phyloP scores from a whole-genome alignment of 2,113 vertebrate genomes.

The Osmerus eperlanus region DNA sequence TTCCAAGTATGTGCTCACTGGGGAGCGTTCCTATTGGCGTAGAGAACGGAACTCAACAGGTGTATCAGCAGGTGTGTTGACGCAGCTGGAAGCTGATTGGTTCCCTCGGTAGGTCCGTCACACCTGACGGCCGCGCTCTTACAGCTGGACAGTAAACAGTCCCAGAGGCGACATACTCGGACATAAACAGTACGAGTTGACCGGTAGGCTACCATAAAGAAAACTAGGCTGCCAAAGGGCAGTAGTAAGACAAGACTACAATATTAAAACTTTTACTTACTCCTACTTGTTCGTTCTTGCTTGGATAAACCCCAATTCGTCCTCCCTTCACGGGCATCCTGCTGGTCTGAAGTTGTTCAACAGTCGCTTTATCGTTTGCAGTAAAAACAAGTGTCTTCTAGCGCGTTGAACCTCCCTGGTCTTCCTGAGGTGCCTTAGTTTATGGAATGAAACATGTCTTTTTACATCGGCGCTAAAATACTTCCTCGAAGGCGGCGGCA shows the following conservation, averaged over 20 bases:
- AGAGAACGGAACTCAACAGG: constrained; percentile 43
- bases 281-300: constrained; percentile 56
- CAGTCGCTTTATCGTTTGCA: not conserved
- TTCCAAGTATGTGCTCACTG: not conserved
- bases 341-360: constrained; percentile 19
- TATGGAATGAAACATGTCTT: constrained; percentile 37
- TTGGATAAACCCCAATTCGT: constrained; percentile 46
- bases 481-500: not conserved
- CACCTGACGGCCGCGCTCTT: not conserved
- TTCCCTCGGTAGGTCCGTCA: too few species aligned
- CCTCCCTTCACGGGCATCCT: constrained; percentile 72
- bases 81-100: too few species aligned
- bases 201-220: not conserved
- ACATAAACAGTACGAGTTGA: too few species aligned
- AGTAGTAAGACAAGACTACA: not conserved
- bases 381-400: constrained; percentile 11
- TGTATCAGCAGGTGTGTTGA: constrained; percentile 13
- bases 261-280: constrained; percentile 50
- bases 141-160: constrained; percentile 10
- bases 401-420: not conserved
- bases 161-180: not conserved
- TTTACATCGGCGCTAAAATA: constrained; percentile 18
- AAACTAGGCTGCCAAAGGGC: not conserved
- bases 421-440: constrained; percentile 9
- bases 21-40: constrained; percentile 5